These are phyloP conservation scores for Chironomus riparius DNA, from an alignment of 2,888 invertebrate genomes.

Conservation along the genomic window DNA sequence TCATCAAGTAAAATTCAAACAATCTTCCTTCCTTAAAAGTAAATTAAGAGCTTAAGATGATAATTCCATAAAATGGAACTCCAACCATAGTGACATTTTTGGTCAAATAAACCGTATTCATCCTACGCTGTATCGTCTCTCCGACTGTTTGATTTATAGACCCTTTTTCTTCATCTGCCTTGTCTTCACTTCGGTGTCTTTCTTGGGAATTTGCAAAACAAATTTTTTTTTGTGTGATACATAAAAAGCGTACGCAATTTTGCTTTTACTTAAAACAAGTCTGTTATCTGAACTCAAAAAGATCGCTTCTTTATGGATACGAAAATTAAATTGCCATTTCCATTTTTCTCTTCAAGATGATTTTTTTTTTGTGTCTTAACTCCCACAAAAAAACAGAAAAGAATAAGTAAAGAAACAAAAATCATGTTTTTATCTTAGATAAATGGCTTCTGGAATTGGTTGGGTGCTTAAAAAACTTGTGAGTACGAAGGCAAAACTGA, in stretches of 20 bases:
- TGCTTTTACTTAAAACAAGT: background rate
- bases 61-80: too few species aligned
- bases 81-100: too few species aligned
- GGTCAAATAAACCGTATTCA: background rate
- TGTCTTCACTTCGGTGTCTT: background rate
- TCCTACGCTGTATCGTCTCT: background rate
- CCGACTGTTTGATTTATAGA: constrained; percentile 10
- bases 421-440: constrained; percentile 20
- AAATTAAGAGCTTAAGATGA: too few species aligned
- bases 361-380: background rate
- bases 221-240: background rate
- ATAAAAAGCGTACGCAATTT: background rate
- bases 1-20: too few species aligned
- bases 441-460: constrained; percentile 23
- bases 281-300: background rate
- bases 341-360: background rate
- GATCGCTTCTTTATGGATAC: background rate
- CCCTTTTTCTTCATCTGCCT: background rate
- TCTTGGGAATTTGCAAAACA: background rate
- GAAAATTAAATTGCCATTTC: background rate
- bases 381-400: background rate
- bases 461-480: background rate
- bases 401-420: background rate
- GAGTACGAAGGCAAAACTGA: background rate
- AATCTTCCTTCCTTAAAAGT: too few species aligned